Conservation (phyloP, 1,140 invertebrate species). For the Palaemon carinicauda region DNA sequence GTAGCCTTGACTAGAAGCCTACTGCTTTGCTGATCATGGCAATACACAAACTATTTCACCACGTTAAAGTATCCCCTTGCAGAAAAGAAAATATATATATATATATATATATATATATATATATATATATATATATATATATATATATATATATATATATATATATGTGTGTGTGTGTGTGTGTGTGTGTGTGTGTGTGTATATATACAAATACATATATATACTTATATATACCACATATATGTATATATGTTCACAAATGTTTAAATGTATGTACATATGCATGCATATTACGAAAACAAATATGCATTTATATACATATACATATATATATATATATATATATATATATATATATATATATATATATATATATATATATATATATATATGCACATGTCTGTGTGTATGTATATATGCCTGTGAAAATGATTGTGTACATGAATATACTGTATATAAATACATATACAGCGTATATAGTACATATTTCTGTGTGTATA, state of each 20-base stretch:
- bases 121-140: neutral
- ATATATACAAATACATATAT: neutral
- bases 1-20: too few species aligned
- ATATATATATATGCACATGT: neutral
- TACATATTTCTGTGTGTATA: too few species aligned
- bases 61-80: too few species aligned
- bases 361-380: slow-evolving; percentile 8
- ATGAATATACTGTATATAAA: too few species aligned
- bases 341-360: slow-evolving; percentile 10
- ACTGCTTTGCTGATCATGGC: too few species aligned
- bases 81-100: too few species aligned
- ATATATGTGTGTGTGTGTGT: neutral
- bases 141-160: neutral
- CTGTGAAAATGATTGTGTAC: too few species aligned
- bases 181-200: neutral
- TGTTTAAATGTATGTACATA: too few species aligned
- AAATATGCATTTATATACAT: neutral
- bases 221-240: neutral
- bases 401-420: too few species aligned
- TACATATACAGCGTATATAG: too few species aligned
- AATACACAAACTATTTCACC: too few species aligned
- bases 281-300: too few species aligned
- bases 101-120: neutral
- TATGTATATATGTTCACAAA: neutral
- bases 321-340: neutral